phyloP scores from a whole-genome alignment of 1,140 invertebrate genomes.

The Ips nitidus region DNA sequence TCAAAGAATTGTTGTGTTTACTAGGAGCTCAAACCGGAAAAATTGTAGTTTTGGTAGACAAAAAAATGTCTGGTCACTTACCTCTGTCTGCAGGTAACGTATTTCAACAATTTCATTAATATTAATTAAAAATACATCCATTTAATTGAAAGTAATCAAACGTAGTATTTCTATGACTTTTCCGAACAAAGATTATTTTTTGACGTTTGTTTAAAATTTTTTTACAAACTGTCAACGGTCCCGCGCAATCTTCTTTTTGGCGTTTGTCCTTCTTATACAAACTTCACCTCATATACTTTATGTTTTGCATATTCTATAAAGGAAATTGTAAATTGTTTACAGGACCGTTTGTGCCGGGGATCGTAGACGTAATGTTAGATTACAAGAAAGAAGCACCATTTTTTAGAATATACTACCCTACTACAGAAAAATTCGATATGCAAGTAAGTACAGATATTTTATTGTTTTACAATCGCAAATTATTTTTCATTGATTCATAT shows the following conservation, averaged over 20 bases:
- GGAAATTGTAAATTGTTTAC: constrained; percentile 23
- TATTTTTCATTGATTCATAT: too few species aligned
- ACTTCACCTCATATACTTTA: neutral
- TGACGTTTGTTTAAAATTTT: neutral
- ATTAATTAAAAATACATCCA: neutral
- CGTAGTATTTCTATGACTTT: too few species aligned
- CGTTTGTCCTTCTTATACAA: neutral
- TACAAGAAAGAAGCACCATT: constrained; percentile 52
- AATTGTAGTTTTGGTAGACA: neutral
- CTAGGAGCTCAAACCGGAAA: too few species aligned
- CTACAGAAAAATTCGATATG: constrained; percentile 42
- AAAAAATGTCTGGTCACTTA: constrained; percentile 42
- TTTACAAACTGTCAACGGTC: neutral
- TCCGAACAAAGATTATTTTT: neutral
- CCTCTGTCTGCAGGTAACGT: constrained; percentile 45
- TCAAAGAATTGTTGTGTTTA: too few species aligned
- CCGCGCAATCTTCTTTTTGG: constrained; percentile 1
- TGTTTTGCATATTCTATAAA: too few species aligned
- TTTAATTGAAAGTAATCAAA: too few species aligned
- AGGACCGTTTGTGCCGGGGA: constrained; percentile 54
- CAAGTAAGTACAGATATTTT: constrained; percentile 41
- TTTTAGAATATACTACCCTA: constrained; percentile 55
- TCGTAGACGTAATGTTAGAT: constrained; percentile 54
- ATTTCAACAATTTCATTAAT: constrained; percentile 22
- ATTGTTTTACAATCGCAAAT: neutral